These are phyloP conservation scores for Brachyptera risi DNA, from an alignment of 2,888 invertebrate species.

Conservation along the genomic window DNA sequence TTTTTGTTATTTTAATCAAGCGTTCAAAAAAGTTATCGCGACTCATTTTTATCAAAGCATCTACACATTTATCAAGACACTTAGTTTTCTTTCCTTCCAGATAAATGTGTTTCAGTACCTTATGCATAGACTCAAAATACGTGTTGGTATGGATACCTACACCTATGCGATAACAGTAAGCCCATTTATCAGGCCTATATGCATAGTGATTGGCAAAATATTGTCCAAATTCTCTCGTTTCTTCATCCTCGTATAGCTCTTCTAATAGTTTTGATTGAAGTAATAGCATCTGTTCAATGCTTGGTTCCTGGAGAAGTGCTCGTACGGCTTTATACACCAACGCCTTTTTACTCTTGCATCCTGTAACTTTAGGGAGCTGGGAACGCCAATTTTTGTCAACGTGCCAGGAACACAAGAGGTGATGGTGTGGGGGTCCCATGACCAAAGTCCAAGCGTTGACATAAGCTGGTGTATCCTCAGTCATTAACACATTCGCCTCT, in stretches of 20 bases:
- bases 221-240: slow-evolving; percentile 31
- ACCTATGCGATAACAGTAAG: slow-evolving; percentile 32
- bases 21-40: slow-evolving; percentile 6
- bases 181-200: slow-evolving; percentile 32
- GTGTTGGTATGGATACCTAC: slow-evolving; percentile 34
- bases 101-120: slow-evolving; percentile 32
- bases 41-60: slow-evolving; percentile 29
- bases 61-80: slow-evolving; percentile 31
- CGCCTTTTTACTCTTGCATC: slow-evolving; percentile 26
- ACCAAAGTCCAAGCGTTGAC: not conserved
- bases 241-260: slow-evolving; percentile 23
- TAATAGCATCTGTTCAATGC: slow-evolving; percentile 9
- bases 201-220: slow-evolving; percentile 33
- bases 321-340: slow-evolving; percentile 31
- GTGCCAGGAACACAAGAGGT: slow-evolving; percentile 37
- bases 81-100: slow-evolving; percentile 33
- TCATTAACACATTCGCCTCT: not conserved
- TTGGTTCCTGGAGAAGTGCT: slow-evolving; percentile 25
- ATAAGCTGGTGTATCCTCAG: not conserved
- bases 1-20: slow-evolving; percentile 22
- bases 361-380: slow-evolving; percentile 32
- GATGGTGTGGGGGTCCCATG: slow-evolving; percentile 1
- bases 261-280: slow-evolving; percentile 8
- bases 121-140: slow-evolving; percentile 35
- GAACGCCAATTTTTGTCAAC: slow-evolving; percentile 35